These are phyloP conservation scores for Rhadina sibilatrix DNA, from an alignment of 2,113 vertebrate genomes.

Conservation along the genomic window DNA sequence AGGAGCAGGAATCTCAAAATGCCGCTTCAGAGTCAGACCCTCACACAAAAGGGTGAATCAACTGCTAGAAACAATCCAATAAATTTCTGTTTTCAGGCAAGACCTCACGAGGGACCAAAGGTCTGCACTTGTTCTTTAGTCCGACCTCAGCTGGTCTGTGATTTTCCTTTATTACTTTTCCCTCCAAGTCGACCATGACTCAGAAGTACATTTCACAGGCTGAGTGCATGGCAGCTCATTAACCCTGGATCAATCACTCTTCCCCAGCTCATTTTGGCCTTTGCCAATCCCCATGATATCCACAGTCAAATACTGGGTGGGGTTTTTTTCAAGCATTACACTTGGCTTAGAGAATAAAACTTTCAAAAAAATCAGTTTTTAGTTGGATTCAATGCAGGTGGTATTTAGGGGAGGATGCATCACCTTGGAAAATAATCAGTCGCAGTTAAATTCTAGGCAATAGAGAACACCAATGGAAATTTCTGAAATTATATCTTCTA, in stretches of 20 bases:
- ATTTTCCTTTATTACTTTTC: constrained; percentile 10
- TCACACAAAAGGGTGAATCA: background rate
- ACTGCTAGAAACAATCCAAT: background rate
- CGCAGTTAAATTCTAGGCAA: background rate
- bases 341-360: background rate
- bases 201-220: background rate
- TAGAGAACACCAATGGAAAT: background rate
- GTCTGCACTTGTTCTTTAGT: background rate
- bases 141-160: accelerated
- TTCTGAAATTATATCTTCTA: background rate
- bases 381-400: background rate
- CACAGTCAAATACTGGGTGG: background rate
- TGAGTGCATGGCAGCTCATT: background rate
- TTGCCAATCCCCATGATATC: background rate
- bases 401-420: background rate
- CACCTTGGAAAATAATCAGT: background rate
- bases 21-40: background rate
- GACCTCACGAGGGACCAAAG: background rate
- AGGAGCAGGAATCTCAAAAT: background rate
- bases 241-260: background rate
- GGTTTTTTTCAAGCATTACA: background rate
- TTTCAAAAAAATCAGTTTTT: background rate
- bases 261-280: background rate
- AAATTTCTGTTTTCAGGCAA: background rate
- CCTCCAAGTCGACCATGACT: background rate